Evolutionary conservation across 2,797 vertebrate genomes (phyloP), one percentile per base, ranked within the genome.

Genomic region (Epinephelus malabaricus): DNA sequence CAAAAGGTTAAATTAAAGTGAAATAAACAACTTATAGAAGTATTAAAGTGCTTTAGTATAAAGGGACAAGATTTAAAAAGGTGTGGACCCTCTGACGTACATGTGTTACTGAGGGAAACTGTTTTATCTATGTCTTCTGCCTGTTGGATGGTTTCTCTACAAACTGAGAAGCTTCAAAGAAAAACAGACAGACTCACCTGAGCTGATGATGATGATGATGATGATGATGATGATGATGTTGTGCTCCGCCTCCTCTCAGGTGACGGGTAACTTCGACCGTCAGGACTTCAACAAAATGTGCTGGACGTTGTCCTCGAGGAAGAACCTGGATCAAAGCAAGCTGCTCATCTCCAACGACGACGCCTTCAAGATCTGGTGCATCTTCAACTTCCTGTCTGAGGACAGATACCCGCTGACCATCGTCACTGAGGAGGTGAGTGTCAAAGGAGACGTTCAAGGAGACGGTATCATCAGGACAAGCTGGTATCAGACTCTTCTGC

Each of bases 371-470:
- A 94, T 98, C 69, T 99, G 98, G 98, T 97, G 97, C 93, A 97
- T 98, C 86, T 99, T 99, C 93, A 99, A 99, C 95, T 99, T 99
- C 94, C 95, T 99, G 88, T 97, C 97, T 0, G 98, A 99, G 89
- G 97, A 98, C 91, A 95, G 94, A 58, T 99, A 99, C 89, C 98
- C 98, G 6, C 92, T 99, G 88, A 85, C 95, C 90, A 97, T 99
- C 18, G 97, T 98, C 69, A 95, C 97, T 0, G 98, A 99, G 86
- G 98, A 99, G 98, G 98, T 99, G 93, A 96, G 96, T 1, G 25
- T 10, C 2, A 15, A 75, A 25, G 63, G 7, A 47, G 61, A 2
- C 23, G 45, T 10, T 45, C n/a, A 21, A 53, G 21, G 56, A 59
- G 30, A 10, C 5, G 10, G 17, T 10, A 19, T 40, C 11, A 14